phyloP scores from a whole-genome alignment of 2,797 vertebrate species.

The Neosilurus hyrtlii region DNA sequence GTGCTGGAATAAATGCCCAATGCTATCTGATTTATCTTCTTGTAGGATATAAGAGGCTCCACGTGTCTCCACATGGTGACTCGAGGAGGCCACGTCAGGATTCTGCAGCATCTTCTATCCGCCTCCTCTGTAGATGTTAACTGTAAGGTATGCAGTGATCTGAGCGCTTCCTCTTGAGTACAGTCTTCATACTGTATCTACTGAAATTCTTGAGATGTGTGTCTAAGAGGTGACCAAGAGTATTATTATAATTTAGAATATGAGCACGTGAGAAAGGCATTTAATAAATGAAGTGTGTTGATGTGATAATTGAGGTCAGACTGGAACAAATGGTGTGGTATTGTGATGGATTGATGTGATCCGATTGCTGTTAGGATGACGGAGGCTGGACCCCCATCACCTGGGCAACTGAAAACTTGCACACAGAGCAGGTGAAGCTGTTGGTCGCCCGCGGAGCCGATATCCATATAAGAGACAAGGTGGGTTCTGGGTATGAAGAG shows the following conservation, averaged over 20 bases:
- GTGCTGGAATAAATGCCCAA: constrained; percentile 1
- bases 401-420: constrained; percentile 94
- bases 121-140: constrained; percentile 87
- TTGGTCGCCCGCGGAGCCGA: constrained; percentile 86
- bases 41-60: constrained; percentile 87
- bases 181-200: no score
- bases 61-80: constrained; percentile 93
- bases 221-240: neutral
- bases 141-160: constrained; percentile 80
- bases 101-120: constrained; percentile 85
- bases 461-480: constrained; percentile 93
- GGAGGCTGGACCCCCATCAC: constrained; percentile 97
- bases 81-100: constrained; percentile 87
- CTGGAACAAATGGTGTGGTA: neutral
- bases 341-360: neutral
- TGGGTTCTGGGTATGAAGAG: constrained; percentile 53
- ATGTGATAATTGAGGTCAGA: neutral
- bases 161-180: neutral
- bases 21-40: constrained; percentile 35
- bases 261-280: neutral
- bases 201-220: neutral
- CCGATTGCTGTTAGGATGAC: constrained; percentile 74
- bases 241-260: neutral
- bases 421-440: constrained; percentile 86
- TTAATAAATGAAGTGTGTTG: neutral